phyloP scores from a whole-genome alignment of 2,888 invertebrate genomes.

The Ectemnius lituratus region DNA sequence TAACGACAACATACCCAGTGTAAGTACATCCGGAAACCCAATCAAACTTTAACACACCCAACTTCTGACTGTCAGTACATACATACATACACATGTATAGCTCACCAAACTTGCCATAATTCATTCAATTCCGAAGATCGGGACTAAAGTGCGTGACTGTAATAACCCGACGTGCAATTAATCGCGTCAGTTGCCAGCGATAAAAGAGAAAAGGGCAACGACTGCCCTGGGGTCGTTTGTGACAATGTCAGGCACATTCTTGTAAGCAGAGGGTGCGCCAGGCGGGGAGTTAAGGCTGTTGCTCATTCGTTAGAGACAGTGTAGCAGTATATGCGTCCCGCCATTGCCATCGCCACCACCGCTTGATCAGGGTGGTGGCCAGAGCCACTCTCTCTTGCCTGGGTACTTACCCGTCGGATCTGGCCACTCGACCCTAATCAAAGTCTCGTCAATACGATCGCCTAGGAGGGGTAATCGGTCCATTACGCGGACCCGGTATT shows the following conservation, averaged over 20 bases:
- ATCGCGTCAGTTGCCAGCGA: neutral
- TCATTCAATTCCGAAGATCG: neutral
- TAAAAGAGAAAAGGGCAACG: slow-evolving; percentile 6
- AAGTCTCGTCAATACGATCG: slow-evolving; percentile 78
- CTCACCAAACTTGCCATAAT: too few species aligned
- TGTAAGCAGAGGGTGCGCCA: slow-evolving; percentile 6
- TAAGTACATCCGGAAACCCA: slow-evolving; percentile 82
- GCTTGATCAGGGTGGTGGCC: slow-evolving; percentile 65
- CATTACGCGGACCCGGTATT: slow-evolving; percentile 75
- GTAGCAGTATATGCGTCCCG: slow-evolving; percentile 44
- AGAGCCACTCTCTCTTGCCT: slow-evolving; percentile 26
- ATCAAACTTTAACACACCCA: neutral
- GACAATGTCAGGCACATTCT: slow-evolving; percentile 16
- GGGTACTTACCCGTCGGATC: slow-evolving; percentile 75
- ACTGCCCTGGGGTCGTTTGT: slow-evolving; percentile 18
- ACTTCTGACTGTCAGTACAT: neutral
- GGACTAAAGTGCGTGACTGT: neutral
- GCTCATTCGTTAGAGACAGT: slow-evolving; percentile 43
- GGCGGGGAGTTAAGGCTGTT: neutral
- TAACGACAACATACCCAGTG: slow-evolving; percentile 98
- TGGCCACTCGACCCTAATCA: slow-evolving; percentile 78
- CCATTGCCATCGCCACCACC: slow-evolving; percentile 13
- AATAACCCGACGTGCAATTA: neutral
- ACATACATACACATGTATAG: neutral
- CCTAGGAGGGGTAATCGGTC: slow-evolving; percentile 76